These are phyloP conservation scores for Eilema caniola DNA, from an alignment of 2,888 invertebrate genomes.

Conservation along the genomic window DNA sequence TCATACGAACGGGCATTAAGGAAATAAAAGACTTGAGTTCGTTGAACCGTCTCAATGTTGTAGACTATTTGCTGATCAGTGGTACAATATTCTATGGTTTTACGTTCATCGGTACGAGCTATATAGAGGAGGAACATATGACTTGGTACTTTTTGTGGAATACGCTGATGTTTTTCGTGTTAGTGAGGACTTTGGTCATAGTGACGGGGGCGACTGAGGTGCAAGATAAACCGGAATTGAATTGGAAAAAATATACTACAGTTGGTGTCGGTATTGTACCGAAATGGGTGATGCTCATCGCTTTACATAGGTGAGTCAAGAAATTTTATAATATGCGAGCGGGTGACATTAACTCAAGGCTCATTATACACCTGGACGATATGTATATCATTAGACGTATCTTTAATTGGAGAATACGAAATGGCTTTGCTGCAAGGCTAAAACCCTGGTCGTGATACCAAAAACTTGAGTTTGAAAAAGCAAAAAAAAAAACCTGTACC, in stretches of 20 bases:
- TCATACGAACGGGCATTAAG: slow-evolving; percentile 73
- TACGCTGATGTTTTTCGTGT: slow-evolving; percentile 81
- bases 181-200: slow-evolving; percentile 71
- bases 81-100: slow-evolving; percentile 79
- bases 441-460: too few species aligned
- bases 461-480: too few species aligned
- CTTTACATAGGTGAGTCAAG: slow-evolving; percentile 76
- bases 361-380: too few species aligned
- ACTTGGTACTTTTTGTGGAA: slow-evolving; percentile 95
- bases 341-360: too few species aligned
- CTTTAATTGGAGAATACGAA: too few species aligned
- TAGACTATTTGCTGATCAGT: slow-evolving; percentile 73
- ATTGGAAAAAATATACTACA: slow-evolving; percentile 62
- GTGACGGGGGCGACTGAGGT: slow-evolving; percentile 76
- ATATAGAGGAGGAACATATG: slow-evolving; percentile 98
- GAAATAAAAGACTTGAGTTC: slow-evolving; percentile 65
- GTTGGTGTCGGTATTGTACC: slow-evolving; percentile 73
- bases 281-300: slow-evolving; percentile 79
- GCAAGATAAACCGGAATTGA: slow-evolving; percentile 77
- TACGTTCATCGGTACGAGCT: slow-evolving; percentile 93
- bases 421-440: too few species aligned
- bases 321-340: too few species aligned
- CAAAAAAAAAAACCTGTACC: too few species aligned
- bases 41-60: slow-evolving; percentile 69
- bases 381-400: too few species aligned